Conservation (phyloP, 37 sponge, comb jelly and placozoan genomes). For the Lycopodina hypogea region DNA sequence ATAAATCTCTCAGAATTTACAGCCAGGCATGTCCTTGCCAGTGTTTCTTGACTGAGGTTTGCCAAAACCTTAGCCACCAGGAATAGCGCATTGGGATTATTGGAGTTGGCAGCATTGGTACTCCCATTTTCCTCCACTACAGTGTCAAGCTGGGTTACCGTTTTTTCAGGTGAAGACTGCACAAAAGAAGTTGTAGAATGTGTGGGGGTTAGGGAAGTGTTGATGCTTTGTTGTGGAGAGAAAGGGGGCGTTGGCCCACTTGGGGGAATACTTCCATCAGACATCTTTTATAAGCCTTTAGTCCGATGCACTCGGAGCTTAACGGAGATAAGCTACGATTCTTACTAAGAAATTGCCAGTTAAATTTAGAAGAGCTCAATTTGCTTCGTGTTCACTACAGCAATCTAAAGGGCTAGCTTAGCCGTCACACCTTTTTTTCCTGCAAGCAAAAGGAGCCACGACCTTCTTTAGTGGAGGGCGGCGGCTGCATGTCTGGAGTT, state of each 20-base stretch:
- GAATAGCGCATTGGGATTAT: slow-evolving; percentile 64
- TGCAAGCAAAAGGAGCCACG: slow-evolving; percentile 6
- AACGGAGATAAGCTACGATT: too few relatives aligned
- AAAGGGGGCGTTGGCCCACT: slow-evolving; percentile 76
- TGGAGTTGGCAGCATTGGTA: not conserved
- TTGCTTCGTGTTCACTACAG: not conserved
- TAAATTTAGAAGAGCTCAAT: too few relatives aligned
- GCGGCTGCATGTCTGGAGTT: slow-evolving; percentile 6
- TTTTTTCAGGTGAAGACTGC: not conserved
- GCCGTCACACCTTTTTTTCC: slow-evolving; percentile 10
- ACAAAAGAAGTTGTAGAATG: slow-evolving; percentile 24
- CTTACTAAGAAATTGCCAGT: too few relatives aligned
- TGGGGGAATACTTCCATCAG: slow-evolving; percentile 53
- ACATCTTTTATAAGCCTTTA: slow-evolving; percentile 58
- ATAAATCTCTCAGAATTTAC: slow-evolving; percentile 64
- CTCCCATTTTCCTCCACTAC: slow-evolving; percentile 10
- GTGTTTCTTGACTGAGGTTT: slow-evolving; percentile 76
- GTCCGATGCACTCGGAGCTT: too few relatives aligned
- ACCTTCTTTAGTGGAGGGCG: slow-evolving; percentile 21
- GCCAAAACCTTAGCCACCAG: slow-evolving; percentile 85
- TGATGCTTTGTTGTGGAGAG: slow-evolving; percentile 67
- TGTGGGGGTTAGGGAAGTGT: slow-evolving; percentile 50
- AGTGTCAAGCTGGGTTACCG: not conserved
- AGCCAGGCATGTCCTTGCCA: slow-evolving; percentile 62
- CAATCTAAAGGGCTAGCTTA: not conserved